Evolutionary conservation across 2,113 vertebrate species (phyloP), one percentile per base, ranked within the genome.

Genomic region (Carollia perspicillata): DNA sequence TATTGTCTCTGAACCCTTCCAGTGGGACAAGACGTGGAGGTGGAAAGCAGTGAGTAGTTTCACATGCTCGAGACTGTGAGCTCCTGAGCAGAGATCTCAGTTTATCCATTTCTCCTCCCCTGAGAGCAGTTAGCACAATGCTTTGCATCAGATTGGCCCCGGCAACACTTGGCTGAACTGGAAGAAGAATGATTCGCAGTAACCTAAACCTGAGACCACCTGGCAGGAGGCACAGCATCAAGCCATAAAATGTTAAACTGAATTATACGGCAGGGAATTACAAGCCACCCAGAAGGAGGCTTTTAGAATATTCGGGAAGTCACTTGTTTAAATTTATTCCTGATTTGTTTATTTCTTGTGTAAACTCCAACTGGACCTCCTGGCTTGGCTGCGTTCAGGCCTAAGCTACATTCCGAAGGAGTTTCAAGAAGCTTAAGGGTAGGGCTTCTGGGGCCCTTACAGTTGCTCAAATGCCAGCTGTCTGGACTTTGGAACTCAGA

Each of bases 311-410:
- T 33, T 2, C 14, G 47, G 12, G 40, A 60, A 81, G 33, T 74
- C 42, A 51, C 9, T 94, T 95, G 40, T 94, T 95, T 96, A 95
- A 26, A 84, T 75, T 75, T 80, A 80, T 95, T 96, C 51, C 84
- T 90, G 58, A 95, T 92, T 86, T 97, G 44, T 97, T 97, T 97
- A 95, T 87, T 92, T 95, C 66, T 86, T 66, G 42, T 60, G 65
- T 90, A 96, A 97, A 96, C 84, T 58, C 37, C 51, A 91, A 72
- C 8, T 79, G 37, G 89, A 28, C 14, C 28, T 51, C 92, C 85
- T 81, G 33, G 40, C 22, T 33, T 13, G 18, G 18, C 26, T 55
- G 44, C 4, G 20, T 2, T 33, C 20, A 35, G 63, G 47, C 20
- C 22, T 47, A 97, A 77, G 51, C 44, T 77, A 84, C 37, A 81